These are phyloP conservation scores for Gobio gobio DNA, from an alignment of 2,113 vertebrate species.

Conservation along the genomic window DNA sequence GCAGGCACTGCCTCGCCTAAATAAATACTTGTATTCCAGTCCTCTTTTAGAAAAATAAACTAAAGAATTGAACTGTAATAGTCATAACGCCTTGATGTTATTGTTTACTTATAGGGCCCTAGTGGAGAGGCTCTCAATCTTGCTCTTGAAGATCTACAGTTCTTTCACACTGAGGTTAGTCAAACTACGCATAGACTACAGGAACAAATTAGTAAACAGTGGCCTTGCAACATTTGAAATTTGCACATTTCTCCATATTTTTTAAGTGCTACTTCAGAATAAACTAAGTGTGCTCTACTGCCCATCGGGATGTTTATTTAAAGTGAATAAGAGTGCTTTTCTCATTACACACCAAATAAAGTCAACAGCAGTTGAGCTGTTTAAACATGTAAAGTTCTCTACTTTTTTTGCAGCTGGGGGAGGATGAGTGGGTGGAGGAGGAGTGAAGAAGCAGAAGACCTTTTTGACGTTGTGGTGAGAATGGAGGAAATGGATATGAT, in stretches of 20 bases:
- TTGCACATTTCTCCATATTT: neutral
- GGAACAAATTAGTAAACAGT: neutral
- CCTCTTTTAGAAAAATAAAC: neutral
- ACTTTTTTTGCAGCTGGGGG: neutral
- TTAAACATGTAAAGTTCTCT: neutral
- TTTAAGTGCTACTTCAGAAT: neutral
- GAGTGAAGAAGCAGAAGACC: neutral
- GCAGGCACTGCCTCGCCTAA: neutral
- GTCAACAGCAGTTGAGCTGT: neutral
- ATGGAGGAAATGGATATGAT: constrained; percentile 7
- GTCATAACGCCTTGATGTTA: neutral
- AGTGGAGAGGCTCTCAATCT: neutral
- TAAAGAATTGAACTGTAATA: neutral
- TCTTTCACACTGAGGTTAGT: neutral
- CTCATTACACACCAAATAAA: neutral
- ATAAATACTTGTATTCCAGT: neutral
- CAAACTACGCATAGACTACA: neutral
- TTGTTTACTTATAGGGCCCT: neutral
- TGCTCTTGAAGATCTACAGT: neutral
- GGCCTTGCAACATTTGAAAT: neutral
- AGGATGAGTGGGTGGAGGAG: neutral
- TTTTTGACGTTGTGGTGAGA: neutral
- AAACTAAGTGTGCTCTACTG: neutral
- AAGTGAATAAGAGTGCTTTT: neutral
- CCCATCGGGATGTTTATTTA: neutral